These are phyloP conservation scores for Meiosimyza decipiens DNA, from an alignment of 2,888 invertebrate species.

Conservation along the genomic window DNA sequence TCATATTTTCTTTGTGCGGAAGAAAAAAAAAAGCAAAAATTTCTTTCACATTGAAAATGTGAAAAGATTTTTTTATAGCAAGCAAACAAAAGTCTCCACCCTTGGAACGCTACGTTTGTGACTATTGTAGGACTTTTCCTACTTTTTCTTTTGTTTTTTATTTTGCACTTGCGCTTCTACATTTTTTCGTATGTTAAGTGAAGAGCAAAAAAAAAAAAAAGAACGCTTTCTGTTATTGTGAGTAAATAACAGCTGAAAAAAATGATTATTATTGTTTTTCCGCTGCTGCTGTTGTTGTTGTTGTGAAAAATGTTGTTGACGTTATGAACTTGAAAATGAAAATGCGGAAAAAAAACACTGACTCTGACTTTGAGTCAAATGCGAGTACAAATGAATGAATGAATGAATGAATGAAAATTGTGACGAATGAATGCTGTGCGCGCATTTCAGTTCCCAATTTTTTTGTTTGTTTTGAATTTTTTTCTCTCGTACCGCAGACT, in stretches of 20 bases:
- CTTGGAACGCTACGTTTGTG: background rate
- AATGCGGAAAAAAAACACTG: conserved; percentile 26
- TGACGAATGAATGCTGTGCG: conserved; percentile 22
- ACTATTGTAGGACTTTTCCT: background rate
- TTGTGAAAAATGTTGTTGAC: conserved; percentile 53
- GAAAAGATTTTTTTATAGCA: conserved; percentile 42
- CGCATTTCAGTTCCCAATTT: conserved; percentile 39
- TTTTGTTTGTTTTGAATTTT: conserved; percentile 35
- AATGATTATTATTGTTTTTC: conserved; percentile 2
- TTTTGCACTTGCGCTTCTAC: too few species aligned
- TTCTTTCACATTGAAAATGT: background rate
- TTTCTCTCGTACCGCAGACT: conserved; percentile 35
- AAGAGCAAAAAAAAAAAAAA: too few species aligned
- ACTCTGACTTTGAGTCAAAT: conserved; percentile 20
- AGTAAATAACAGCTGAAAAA: conserved; percentile 4
- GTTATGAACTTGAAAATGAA: conserved; percentile 63
- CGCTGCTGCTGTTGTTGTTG: background rate
- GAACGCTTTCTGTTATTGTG: too few species aligned
- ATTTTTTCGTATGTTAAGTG: too few species aligned
- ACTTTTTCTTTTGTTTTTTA: too few species aligned
- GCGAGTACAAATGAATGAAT: conserved; percentile 52
- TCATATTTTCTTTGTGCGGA: background rate
- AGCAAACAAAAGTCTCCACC: background rate
- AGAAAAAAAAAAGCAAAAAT: conserved; percentile 3
- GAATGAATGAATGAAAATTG: conserved; percentile 49